Percentiles rank a stretch among this genome's conserved stretches.
Conservation (phyloP, 2,888 invertebrate genomes). For the Trichacis sp. region DNA sequence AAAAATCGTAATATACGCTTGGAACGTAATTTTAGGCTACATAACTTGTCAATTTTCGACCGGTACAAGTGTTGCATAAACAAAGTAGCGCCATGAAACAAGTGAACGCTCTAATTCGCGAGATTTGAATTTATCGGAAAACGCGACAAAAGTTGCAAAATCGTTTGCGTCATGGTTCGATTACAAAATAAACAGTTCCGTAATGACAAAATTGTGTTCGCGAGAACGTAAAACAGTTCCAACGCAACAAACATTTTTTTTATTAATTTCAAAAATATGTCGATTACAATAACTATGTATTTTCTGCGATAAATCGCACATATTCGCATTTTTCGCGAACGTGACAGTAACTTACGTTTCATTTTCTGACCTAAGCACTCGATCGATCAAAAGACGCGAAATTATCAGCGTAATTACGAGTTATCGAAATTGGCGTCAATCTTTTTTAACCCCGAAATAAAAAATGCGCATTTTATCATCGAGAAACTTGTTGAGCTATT, state of each 20-base stretch:
- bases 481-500: background rate
- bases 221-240: background rate
- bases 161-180: too few species aligned
- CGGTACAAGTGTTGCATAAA: background rate
- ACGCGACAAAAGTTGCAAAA: background rate
- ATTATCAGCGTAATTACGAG: slow-evolving; percentile 6
- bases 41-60: slow-evolving; percentile 1
- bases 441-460: too few species aligned
- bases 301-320: too few species aligned
- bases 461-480: too few species aligned
- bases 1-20: too few species aligned
- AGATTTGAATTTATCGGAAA: too few species aligned
- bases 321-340: background rate
- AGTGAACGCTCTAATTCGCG: background rate
- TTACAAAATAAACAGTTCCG: too few species aligned
- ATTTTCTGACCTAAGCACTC: background rate
- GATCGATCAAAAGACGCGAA: background rate
- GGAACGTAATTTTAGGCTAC: background rate
- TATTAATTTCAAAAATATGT: too few species aligned
- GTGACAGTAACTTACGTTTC: background rate
- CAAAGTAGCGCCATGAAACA: background rate
- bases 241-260: background rate
- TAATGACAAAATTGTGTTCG: background rate
- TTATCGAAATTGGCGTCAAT: background rate
- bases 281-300: too few species aligned